phyloP scores from a whole-genome alignment of 2,113 vertebrate species.

The Odontophorus gujanensis region DNA sequence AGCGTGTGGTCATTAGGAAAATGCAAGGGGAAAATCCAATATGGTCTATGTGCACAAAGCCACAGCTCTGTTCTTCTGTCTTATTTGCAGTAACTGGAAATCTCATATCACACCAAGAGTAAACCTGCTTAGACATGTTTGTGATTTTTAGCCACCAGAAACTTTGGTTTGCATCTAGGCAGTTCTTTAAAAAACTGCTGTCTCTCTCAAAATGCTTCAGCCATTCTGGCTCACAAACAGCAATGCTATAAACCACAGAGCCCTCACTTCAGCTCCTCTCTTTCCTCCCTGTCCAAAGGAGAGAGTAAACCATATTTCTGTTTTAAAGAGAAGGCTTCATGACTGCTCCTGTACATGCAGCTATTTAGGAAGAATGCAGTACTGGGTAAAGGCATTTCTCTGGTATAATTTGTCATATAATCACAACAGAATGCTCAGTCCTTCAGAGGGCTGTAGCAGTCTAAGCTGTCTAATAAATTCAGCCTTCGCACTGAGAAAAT shows the following conservation, averaged over 20 bases:
- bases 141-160: not conserved
- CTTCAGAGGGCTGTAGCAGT: slow-evolving; percentile 26
- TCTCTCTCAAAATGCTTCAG: not conserved
- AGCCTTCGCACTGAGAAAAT: slow-evolving; percentile 29
- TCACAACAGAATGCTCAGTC: not conserved
- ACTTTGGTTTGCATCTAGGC: not conserved
- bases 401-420: slow-evolving; percentile 28
- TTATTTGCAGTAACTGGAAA: slow-evolving; percentile 12
- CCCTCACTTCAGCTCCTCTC: not conserved
- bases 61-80: slow-evolving; percentile 2
- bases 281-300: not conserved
- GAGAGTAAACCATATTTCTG: not conserved
- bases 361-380: not conserved
- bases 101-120: slow-evolving; percentile 1
- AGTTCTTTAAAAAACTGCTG: not conserved
- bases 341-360: not conserved
- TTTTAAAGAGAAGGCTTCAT: not conserved
- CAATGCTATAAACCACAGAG: not conserved
- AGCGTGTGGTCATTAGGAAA: slow-evolving; percentile 27
- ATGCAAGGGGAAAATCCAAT: not conserved
- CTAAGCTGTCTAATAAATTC: slow-evolving; percentile 56
- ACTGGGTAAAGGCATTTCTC: not conserved
- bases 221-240: not conserved
- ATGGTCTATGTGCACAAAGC: not conserved
- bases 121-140: not conserved